Evolutionary conservation across 2,113 vertebrate species (phyloP), one percentile per base, ranked within the genome.

Genomic region (Rhinoderma darwinii): DNA sequence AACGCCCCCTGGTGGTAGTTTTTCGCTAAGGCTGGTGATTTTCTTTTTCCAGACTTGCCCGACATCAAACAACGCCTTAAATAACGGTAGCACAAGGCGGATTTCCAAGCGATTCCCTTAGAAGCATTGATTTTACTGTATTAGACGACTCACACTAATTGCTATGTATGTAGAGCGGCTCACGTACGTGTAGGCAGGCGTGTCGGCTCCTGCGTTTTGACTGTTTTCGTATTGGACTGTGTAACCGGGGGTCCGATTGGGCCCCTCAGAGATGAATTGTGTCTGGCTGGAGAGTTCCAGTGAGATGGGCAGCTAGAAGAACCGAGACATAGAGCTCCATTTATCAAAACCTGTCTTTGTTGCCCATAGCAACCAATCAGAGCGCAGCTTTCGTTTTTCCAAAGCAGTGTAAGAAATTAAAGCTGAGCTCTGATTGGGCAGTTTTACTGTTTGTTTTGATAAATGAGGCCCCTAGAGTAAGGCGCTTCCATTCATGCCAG

Each of bases 401-500:
- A n/a, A n/a, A n/a, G n/a, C n/a, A n/a, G n/a, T n/a, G n/a, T n/a
- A n/a, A n/a, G n/a, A n/a, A n/a, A n/a, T n/a, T n/a, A n/a, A n/a
- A n/a, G n/a, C n/a, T n/a, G n/a, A n/a, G n/a, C n/a, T n/a, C n/a
- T n/a, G n/a, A n/a, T n/a, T n/a, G n/a, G n/a, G n/a, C n/a, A n/a
- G n/a, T n/a, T n/a, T n/a, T n/a, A n/a, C n/a, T n/a, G n/a, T n/a
- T n/a, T n/a, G n/a, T n/a, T n/a, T n/a, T n/a, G n/a, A n/a, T n/a
- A n/a, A n/a, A n/a, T n/a, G n/a, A n/a, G n/a, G n/a, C n/a, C n/a
- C 50, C 54, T 54, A 54, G 27, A 82, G 32, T 81, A 56, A 81
- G 79, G 79, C 39, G 79, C 79, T 82, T 82, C 79, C 56, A 43
- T 43, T 63, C 39, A 82, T 66, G 54, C 79, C 79, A 44, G 79